Evolutionary conservation across 2,888 invertebrate genomes (phyloP).

Genomic region (Seira ritae): DNA sequence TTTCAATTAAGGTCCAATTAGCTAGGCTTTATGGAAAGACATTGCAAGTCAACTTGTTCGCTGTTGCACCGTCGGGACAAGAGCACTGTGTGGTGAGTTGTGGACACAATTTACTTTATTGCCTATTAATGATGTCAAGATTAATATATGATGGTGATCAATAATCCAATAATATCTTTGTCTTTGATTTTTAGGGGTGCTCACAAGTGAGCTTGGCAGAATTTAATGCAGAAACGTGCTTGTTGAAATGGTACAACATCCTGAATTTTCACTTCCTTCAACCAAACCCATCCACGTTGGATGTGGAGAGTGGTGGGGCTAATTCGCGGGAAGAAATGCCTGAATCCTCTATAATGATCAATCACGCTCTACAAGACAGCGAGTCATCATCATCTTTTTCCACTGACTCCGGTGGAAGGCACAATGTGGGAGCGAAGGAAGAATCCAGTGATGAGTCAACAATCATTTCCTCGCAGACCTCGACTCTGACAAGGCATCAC

Average conservation of each 20-base stretch:
- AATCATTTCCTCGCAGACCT: constrained; percentile 96
- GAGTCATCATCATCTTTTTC: constrained; percentile 76
- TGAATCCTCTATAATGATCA: constrained; percentile 63
- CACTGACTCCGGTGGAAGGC: constrained; percentile 54
- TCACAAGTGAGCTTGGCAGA: constrained; percentile 97
- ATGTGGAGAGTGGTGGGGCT: constrained; percentile 28
- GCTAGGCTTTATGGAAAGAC: constrained; percentile 91
- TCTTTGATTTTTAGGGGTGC: constrained; percentile 83
- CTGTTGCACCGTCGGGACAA: constrained; percentile 78
- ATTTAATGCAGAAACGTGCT: constrained; percentile 88
- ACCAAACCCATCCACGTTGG: constrained; percentile 44
- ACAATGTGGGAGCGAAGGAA: constrained; percentile 78
- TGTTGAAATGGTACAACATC: constrained; percentile 96
- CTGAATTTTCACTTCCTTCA: constrained; percentile 88
- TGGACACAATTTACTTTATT: background rate
- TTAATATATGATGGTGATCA: background rate
- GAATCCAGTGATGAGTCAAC: constrained; percentile 98
- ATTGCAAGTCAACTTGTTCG: constrained; percentile 87
- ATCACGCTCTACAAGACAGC: constrained; percentile 77
- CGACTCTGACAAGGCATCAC: constrained; percentile 94
- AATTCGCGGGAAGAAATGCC: constrained; percentile 32
- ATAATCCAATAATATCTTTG: background rate
- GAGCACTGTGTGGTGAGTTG: constrained; percentile 90
- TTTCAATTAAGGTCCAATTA: constrained; percentile 85
- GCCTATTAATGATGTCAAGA: background rate